Base-by-base conservation (phyloP, 2,888 invertebrate species). In the Apodemia duryi region DNA sequence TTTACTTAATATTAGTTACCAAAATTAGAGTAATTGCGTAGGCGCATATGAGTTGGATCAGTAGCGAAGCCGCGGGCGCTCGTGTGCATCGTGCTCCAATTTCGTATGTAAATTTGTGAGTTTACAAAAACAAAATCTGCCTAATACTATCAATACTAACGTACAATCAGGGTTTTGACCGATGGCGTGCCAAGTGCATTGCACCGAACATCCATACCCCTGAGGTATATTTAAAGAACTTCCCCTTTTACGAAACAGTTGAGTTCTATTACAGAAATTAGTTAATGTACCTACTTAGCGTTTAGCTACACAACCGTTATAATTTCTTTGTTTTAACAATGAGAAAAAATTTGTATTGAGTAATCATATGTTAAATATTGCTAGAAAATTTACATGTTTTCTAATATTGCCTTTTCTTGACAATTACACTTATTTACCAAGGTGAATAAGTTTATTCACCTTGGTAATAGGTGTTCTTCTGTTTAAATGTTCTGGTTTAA, bases 11-110 rank as follows among this genome's bases (percentile, higher is more conserved):
- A 43, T 29, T 38, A 38, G 28, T 29, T 41, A 29, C 38, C 28
- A 21, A 35, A 51, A 61, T 51, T 65, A 29, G 9, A 61, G 49
- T 60, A 28, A 62, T 51, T 51, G 61, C 21, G 38, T 64, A 73
- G 74, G 63, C 66, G 76, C n/a, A 76, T 74, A 74, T 75, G 75
- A 70, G n/a, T 13, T 46, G 46, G 67, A 73, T 83, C 86, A 79
- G 91, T 89, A 89, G 90, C 90, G 75, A 75, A 71, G 86, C 89
- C 88, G 70, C 77, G 69, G 86, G 90, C 88, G 83, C 85, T 85
- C 89, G 90, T 90, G 91, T 85, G 82, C 76, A 79, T 83, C 83
- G 78, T 81, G 88, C 81, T 85, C 85, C 84, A 88, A 91, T 91
- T 90, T 88, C 74, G 74, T 81, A 88, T 89, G 88, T 85, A 85